Percentiles rank a stretch among this genome's conserved stretches.
Evolutionary conservation across 2,888 invertebrate species (phyloP).

Genomic region (Phaedon cochleariae): DNA sequence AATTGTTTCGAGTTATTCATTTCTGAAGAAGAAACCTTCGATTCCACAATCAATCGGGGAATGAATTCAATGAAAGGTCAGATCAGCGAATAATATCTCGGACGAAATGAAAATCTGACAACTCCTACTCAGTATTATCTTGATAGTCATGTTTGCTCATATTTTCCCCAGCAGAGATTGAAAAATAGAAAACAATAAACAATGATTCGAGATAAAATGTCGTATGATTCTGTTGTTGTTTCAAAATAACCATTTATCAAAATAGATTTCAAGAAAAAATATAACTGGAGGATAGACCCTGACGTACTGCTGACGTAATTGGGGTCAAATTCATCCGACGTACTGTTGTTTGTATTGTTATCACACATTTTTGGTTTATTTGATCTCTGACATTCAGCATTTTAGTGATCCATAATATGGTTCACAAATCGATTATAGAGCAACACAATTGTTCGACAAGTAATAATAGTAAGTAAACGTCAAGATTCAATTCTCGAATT

Average conservation of each 20-base stretch:
- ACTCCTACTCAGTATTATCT: no score
- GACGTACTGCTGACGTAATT: constrained; percentile 12
- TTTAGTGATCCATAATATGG: background rate
- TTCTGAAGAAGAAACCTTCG: no score
- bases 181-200: constrained; percentile 2
- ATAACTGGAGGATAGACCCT: background rate
- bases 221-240: constrained; percentile 11
- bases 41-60: no score
- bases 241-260: constrained; percentile 9
- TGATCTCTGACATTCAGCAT: constrained; percentile 13
- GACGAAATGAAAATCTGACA: no score
- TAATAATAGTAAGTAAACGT: no score
- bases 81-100: no score
- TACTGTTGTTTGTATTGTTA: constrained; percentile 11
- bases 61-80: no score
- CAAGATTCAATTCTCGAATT: no score
- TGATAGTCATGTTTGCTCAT: background rate
- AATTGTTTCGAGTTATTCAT: no score
- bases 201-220: constrained; percentile 12
- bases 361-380: constrained; percentile 3
- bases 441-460: no score
- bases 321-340: constrained; percentile 10
- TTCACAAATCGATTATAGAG: background rate
- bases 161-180: constrained; percentile 2
- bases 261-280: background rate